Base-by-base conservation (phyloP, 2,888 invertebrate species). In the Palloptera scutellata region DNA sequence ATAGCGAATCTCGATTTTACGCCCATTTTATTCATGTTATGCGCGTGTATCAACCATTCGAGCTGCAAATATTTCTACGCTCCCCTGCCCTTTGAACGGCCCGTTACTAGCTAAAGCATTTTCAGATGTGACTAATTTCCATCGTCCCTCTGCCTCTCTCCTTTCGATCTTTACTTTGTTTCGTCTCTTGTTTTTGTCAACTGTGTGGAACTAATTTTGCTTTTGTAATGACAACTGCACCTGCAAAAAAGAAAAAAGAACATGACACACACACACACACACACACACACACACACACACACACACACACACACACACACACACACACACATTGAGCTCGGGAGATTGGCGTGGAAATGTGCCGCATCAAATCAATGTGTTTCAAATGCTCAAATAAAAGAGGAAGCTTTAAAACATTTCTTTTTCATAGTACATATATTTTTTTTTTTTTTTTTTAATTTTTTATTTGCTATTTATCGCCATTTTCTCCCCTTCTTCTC, bases 1-100 rank as follows among this genome's bases (percentile, higher is more conserved):
- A 77, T 82, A 79, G 78, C 84, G 80, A 84, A 84, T 81, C 74
- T 75, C 75, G 74, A 83, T 84, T 84, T 84, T 81, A 79, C 79
- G 83, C 81, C 78, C 77, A 79, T 82, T 61, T 77, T 52, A 68
- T 64, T 55, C 68, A 68, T 64, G 60, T 68, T 58, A 70, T 59
- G 67, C 67, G 71, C 60, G 67, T 58, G 57, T 53, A 42, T 42
- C 41, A 53, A 19, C 53, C 53, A 54, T 53, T 13, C 42, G 17
- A 54, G 43, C 6, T 30, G 30, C 43, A 40, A 63, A 43, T 55
- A 53, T n/a, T 53, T n/a, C 17, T 19, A 53, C 17, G 19, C 61
- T 10, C 62, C 13, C 62, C 40, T 8, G 40, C 40, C 15, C 57
- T 57, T 19, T 17, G 19, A n/a, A 4, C 40, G 13, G 13, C 63